phyloP scores from a whole-genome alignment of 2,888 invertebrate species.

The Sminthurinus aureus region DNA sequence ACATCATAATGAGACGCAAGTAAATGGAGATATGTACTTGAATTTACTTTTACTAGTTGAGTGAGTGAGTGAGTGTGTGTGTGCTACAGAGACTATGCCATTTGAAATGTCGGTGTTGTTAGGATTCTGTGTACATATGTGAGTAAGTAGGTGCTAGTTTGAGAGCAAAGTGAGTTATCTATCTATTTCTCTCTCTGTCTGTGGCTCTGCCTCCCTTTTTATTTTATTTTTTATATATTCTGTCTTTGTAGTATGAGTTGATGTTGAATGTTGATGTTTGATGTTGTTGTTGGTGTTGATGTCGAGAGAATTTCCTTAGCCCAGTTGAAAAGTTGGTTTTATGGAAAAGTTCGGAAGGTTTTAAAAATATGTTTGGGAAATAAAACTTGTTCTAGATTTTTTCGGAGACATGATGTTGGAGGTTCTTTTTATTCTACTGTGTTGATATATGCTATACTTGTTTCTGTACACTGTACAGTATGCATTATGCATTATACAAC shows the following conservation, averaged over 20 bases:
- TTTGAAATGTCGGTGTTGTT: background rate
- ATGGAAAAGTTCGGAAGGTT: constrained; percentile 40
- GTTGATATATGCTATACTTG: too few relatives aligned
- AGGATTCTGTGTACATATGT: background rate
- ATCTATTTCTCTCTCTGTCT: background rate
- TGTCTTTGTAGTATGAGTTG: background rate
- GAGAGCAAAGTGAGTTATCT: constrained; percentile 28
- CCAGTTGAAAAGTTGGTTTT: constrained; percentile 26
- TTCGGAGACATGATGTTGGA: background rate
- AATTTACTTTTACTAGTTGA: background rate
- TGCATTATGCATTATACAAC: too few relatives aligned
- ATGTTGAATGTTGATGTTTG: background rate
- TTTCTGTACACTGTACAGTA: too few relatives aligned
- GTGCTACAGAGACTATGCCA: background rate
- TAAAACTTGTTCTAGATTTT: constrained; percentile 42
- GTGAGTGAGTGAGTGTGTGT: background rate
- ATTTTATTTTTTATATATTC: background rate
- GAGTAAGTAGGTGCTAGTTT: constrained; percentile 31
- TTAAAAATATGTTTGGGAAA: constrained; percentile 39
- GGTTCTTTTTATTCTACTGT: background rate
- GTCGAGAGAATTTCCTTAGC: constrained; percentile 27
- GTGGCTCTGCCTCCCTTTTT: background rate
- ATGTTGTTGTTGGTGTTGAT: background rate
- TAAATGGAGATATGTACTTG: background rate
- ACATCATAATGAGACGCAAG: too few relatives aligned